Percentiles rank a stretch among this genome's conserved stretches.
Conservation (phyloP, 2,888 invertebrate genomes). For the Dione juno region DNA sequence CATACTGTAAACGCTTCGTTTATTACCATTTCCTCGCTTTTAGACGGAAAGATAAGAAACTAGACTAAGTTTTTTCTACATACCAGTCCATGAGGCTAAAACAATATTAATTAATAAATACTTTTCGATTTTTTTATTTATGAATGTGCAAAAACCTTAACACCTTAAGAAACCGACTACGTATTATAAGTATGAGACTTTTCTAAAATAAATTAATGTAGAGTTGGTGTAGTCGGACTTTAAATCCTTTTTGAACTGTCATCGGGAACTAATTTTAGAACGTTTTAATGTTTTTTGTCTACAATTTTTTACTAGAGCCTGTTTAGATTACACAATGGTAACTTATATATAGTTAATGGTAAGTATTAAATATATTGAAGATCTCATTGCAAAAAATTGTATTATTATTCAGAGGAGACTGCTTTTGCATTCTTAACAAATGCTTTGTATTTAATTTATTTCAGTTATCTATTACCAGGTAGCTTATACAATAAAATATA, state of each 20-base stretch:
- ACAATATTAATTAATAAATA: too few relatives aligned
- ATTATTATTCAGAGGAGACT: not conserved
- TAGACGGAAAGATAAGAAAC: too few relatives aligned
- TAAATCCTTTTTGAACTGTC: constrained; percentile 71
- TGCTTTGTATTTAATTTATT: too few relatives aligned
- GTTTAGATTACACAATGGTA: constrained; percentile 49
- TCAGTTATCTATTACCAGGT: too few relatives aligned
- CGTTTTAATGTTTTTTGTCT: constrained; percentile 75
- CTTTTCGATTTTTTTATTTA: too few relatives aligned
- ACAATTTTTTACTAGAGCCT: constrained; percentile 74
- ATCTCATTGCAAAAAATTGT: constrained; percentile 12
- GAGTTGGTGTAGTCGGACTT: constrained; percentile 16
- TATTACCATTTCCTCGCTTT: too few relatives aligned
- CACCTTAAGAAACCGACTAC: not conserved
- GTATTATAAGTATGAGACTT: not conserved
- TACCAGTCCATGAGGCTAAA: too few relatives aligned
- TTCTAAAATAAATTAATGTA: constrained; percentile 1
- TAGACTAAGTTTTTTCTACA: too few relatives aligned
- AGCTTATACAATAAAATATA: too few relatives aligned
- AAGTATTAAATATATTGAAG: constrained; percentile 11
- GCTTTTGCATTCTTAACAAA: too few relatives aligned
- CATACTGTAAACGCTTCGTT: too few relatives aligned
- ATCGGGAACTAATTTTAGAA: constrained; percentile 82
- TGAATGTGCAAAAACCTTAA: too few relatives aligned
- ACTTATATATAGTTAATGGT: not conserved